Percentiles rank a stretch among this genome's conserved stretches.
phyloP scores from a whole-genome alignment of 1,140 invertebrate species.

The Drosophila malerkotliana region DNA sequence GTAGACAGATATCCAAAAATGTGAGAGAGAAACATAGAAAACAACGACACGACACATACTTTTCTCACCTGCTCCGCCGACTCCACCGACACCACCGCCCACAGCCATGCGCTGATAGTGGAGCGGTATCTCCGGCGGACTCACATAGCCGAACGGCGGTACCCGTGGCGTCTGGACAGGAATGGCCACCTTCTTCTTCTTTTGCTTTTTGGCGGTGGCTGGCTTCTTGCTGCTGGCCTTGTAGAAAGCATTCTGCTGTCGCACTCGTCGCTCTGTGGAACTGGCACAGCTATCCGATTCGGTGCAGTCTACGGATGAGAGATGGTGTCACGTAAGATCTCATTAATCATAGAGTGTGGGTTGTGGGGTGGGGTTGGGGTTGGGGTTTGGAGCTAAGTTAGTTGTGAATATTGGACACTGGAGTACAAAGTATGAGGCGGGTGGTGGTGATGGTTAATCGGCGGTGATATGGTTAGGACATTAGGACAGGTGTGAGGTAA shows the following conservation, averaged over 20 bases:
- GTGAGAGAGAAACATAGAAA: not conserved
- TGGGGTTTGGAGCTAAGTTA: too few relatives aligned
- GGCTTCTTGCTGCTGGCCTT: slow-evolving; percentile 89
- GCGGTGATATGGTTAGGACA: not conserved
- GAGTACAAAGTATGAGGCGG: not conserved
- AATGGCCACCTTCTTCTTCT: slow-evolving; percentile 90
- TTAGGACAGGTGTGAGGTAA: slow-evolving; percentile 3
- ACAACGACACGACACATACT: slow-evolving; percentile 84
- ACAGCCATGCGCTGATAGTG: slow-evolving; percentile 80
- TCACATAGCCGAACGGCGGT: slow-evolving; percentile 87
- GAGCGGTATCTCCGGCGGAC: slow-evolving; percentile 81
- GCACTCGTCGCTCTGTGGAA: slow-evolving; percentile 87
- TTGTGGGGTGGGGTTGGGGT: too few relatives aligned
- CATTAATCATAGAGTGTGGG: too few relatives aligned
- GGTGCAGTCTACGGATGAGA: slow-evolving; percentile 87
- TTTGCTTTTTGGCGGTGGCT: slow-evolving; percentile 90
- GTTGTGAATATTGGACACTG: not conserved
- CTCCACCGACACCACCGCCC: slow-evolving; percentile 40
- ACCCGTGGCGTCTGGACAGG: slow-evolving; percentile 94
- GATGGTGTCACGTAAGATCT: not conserved
- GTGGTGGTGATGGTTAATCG: slow-evolving; percentile 5
- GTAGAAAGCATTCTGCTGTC: slow-evolving; percentile 87
- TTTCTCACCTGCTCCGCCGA: slow-evolving; percentile 72
- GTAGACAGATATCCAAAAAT: not conserved
- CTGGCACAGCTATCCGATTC: slow-evolving; percentile 93